These are phyloP conservation scores for Mya arenaria DNA, from an alignment of 1,140 invertebrate species.

Conservation along the genomic window DNA sequence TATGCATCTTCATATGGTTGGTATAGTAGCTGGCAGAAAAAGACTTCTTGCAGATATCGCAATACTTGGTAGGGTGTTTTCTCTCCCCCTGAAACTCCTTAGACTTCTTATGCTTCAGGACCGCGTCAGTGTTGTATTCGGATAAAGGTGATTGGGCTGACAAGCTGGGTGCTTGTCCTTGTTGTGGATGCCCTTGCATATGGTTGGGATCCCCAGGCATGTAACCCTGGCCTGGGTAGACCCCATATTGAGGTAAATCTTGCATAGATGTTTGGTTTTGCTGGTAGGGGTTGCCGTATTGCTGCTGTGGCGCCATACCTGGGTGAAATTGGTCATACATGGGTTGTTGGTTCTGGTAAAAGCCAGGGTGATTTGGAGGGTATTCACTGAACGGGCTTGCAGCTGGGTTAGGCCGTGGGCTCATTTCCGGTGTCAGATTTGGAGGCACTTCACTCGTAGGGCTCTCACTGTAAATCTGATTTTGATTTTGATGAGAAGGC, in stretches of 20 bases:
- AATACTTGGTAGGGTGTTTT: constrained; percentile 50
- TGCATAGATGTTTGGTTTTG: no score
- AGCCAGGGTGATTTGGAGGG: constrained; percentile 4
- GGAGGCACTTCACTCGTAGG: not conserved
- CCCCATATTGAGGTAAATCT: no score
- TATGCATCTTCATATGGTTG: constrained; percentile 57
- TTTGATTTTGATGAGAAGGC: not conserved
- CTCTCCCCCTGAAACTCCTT: constrained; percentile 47
- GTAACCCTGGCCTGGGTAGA: no score
- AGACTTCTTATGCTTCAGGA: not conserved
- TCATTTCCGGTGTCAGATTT: not conserved
- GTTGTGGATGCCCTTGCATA: not conserved
- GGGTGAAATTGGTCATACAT: not conserved
- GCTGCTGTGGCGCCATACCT: no score
- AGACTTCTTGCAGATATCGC: constrained; percentile 53
- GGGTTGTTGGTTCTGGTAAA: not conserved
- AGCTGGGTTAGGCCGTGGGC: not conserved
- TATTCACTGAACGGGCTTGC: not conserved
- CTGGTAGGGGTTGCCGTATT: no score
- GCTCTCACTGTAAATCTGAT: not conserved
- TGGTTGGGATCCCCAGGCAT: not conserved
- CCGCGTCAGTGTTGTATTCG: not conserved
- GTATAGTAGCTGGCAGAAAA: constrained; percentile 52
- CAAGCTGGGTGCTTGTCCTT: not conserved
- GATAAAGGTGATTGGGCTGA: no score